Evolutionary conservation across 2,888 invertebrate species (phyloP).

Genomic region (Oscheius sp.): DNA sequence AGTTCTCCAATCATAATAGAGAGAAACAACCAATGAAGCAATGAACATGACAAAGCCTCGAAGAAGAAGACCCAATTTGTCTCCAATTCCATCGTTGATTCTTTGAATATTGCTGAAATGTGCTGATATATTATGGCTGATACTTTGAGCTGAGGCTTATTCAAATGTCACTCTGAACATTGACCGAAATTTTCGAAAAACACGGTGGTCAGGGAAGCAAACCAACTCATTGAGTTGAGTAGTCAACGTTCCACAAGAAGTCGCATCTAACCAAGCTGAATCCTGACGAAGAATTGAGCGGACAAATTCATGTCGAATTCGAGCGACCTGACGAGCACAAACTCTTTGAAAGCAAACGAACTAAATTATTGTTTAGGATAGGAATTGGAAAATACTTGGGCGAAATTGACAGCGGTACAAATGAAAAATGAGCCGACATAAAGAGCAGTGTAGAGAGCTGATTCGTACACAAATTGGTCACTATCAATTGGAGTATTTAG

Average conservation of each 20-base stretch:
- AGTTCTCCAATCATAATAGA: conserved; percentile 57
- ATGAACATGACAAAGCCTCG: conserved; percentile 52
- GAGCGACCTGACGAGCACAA: conserved; percentile 48
- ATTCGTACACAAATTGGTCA: conserved; percentile 18
- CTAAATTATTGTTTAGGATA: conserved; percentile 21
- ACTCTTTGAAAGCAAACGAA: conserved; percentile 57
- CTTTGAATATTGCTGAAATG: conserved; percentile 47
- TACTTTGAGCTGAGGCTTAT: neutral
- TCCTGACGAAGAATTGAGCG: conserved; percentile 55
- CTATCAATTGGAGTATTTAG: conserved; percentile 24
- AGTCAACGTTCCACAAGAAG: conserved; percentile 56
- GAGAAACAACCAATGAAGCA: conserved; percentile 46
- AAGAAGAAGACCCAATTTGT: conserved; percentile 58
- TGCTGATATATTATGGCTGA: neutral
- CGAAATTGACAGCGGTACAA: conserved; percentile 36
- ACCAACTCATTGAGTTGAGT: conserved; percentile 56
- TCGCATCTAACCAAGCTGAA: conserved; percentile 59
- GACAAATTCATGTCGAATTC: conserved; percentile 48
- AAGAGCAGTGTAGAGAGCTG: conserved; percentile 42
- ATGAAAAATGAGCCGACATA: conserved; percentile 43
- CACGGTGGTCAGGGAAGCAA: neutral
- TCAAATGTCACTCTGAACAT: neutral
- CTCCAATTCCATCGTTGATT: conserved; percentile 60
- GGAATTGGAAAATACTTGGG: conserved; percentile 32
- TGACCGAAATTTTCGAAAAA: neutral